A percentile compares a stretch with the other conserved stretches of the same genome.
These are phyloP conservation scores for Camptogramma bilineatum DNA, from an alignment of 2,888 invertebrate species.

Conservation along the genomic window DNA sequence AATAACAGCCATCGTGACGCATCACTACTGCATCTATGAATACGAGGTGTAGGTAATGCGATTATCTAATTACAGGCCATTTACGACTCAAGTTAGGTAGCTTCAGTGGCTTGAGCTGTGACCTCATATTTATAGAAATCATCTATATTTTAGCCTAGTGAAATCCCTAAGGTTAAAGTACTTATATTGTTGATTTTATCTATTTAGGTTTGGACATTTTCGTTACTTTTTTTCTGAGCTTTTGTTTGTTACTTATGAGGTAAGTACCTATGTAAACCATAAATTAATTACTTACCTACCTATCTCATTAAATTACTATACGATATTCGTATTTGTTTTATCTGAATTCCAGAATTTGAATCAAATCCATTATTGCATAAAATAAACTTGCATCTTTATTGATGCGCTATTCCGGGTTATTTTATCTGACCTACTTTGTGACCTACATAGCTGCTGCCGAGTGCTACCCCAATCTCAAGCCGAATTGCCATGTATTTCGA, in stretches of 20 bases:
- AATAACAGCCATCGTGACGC: slow-evolving; percentile 56
- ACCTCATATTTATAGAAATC: neutral
- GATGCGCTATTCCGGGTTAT: slow-evolving; percentile 49
- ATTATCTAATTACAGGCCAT: slow-evolving; percentile 64
- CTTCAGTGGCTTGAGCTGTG: slow-evolving; percentile 26
- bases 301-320: neutral
- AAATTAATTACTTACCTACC: neutral
- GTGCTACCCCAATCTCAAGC: slow-evolving; percentile 32
- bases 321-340: neutral
- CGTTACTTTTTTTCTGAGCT: neutral
- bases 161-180: too few relatives aligned
- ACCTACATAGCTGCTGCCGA: slow-evolving; percentile 53
- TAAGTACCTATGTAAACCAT: neutral
- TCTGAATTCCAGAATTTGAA: neutral
- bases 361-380: neutral
- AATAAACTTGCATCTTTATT: slow-evolving; percentile 36
- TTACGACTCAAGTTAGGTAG: slow-evolving; percentile 43
- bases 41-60: slow-evolving; percentile 57
- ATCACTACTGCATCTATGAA: slow-evolving; percentile 52
- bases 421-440: slow-evolving; percentile 68
- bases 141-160: neutral
- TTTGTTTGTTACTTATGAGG: neutral
- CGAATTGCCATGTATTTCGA: slow-evolving; percentile 32
- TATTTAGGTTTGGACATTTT: neutral
- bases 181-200: too few relatives aligned